A percentile compares a stretch with the other conserved stretches of the same genome.
Conservation (phyloP, 2,113 vertebrate genomes). For the Zosterops lateralis region DNA sequence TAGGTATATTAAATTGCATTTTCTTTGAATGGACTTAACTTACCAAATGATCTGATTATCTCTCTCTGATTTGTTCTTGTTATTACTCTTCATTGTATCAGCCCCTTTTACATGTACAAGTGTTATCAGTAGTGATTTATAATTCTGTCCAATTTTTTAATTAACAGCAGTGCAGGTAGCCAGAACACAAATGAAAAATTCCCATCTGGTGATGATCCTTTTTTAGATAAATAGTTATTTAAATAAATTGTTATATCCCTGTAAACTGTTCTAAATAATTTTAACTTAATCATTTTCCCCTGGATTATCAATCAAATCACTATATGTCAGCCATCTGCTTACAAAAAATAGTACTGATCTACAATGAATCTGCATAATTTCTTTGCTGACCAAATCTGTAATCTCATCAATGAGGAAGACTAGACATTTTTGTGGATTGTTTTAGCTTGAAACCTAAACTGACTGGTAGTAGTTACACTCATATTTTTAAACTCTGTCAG, state of each 20-base stretch:
- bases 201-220: not conserved
- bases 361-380: not conserved
- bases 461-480: not conserved
- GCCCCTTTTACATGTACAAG: not conserved
- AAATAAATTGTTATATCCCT: not conserved
- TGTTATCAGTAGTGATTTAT: not conserved
- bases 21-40: not conserved
- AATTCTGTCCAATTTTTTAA: not conserved
- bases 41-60: not conserved
- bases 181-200: not conserved
- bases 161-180: not conserved
- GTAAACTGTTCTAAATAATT: not conserved
- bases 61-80: not conserved
- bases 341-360: not conserved
- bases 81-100: not conserved
- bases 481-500: not conserved
- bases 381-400: not conserved
- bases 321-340: not conserved
- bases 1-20: not conserved
- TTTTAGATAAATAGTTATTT: not conserved
- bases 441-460: not conserved
- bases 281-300: not conserved
- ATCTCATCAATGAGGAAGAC: not conserved
- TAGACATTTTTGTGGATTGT: not conserved
- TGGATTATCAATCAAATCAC: not conserved